Conservation (phyloP, 2,797 vertebrate genomes). For the Pangasius djambal region DNA sequence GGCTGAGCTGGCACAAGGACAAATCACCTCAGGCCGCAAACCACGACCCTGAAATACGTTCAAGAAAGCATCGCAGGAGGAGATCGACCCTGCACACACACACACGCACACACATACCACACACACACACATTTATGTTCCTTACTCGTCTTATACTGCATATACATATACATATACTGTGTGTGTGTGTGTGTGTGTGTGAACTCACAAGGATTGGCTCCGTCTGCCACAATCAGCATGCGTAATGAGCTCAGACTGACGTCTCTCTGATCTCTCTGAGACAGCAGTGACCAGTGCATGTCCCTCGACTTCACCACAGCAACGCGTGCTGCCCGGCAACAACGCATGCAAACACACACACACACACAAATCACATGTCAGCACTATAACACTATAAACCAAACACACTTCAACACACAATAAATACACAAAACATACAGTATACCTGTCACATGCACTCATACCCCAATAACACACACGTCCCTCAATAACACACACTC, state of each 20-base stretch:
- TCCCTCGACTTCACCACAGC: conserved; percentile 96
- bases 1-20: conserved; percentile 91
- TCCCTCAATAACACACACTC: neutral
- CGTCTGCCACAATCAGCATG: conserved; percentile 93
- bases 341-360: conserved; percentile 22
- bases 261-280: conserved; percentile 92
- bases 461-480: neutral
- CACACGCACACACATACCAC: conserved; percentile 20
- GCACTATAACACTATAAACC: neutral
- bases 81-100: conserved; percentile 88
- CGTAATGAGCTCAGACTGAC: conserved; percentile 90
- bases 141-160: neutral
- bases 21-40: conserved; percentile 93
- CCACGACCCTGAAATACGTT: conserved; percentile 95
- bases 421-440: neutral
- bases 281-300: conserved; percentile 98
- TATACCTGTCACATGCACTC: neutral
- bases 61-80: conserved; percentile 96
- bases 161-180: neutral
- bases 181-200: neutral
- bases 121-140: neutral
- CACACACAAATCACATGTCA: conserved; percentile 5
- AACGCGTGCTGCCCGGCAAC: conserved; percentile 76
- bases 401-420: conserved; percentile 10
- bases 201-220: conserved; percentile 94